Base-by-base conservation (phyloP, 1,140 invertebrate species). In the Dendrolimus punctatus region DNA sequence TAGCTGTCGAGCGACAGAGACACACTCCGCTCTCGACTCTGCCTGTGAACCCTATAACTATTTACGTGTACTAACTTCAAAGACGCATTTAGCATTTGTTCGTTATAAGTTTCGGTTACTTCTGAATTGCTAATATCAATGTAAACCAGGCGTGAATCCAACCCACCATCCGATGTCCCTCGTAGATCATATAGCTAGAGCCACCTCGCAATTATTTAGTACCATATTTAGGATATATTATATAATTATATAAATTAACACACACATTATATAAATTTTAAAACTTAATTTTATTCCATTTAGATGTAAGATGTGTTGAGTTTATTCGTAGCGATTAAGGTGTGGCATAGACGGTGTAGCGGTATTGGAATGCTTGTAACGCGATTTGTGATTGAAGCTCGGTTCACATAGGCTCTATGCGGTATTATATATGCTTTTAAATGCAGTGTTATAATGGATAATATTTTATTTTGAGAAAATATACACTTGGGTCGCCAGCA, bases 141-240 rank as follows among this genome's bases (percentile, higher is more conserved):
- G 23, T 23, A 23, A 23, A 23, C 23, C 23, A 23, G 23, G 23
- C 23, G 23, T 23, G 23, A 23, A 23, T 23, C 23, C 23, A 23
- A 3, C 23, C 23, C 23, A 23, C 23, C 23, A 23, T 23, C 23
- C 23, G 23, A 23, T 3, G 23, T 23, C 23, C 23, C 23, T 23
- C 23, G 23, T 23, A 23, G 23, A 23, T 23, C 23, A 23, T 23
- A 23, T 23, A 23, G 23, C 23, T 23, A 23, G 36, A 46, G 73
- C 71, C 71, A 84, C 80, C 80, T 84, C 80, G 80, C 80, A 82
- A 69, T 74, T 70, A 65, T 64, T 51, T 78, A 79, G 68, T 72
- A 71, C 23, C 23, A 23, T 23, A 23, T 23, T 23, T 23, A 23
- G 23, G 23, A 23, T 23, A 23, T 23, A 23, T 23, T 23, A 23